These are phyloP conservation scores for Pantherophis guttatus DNA, from an alignment of 2,113 vertebrate genomes.

Conservation along the genomic window DNA sequence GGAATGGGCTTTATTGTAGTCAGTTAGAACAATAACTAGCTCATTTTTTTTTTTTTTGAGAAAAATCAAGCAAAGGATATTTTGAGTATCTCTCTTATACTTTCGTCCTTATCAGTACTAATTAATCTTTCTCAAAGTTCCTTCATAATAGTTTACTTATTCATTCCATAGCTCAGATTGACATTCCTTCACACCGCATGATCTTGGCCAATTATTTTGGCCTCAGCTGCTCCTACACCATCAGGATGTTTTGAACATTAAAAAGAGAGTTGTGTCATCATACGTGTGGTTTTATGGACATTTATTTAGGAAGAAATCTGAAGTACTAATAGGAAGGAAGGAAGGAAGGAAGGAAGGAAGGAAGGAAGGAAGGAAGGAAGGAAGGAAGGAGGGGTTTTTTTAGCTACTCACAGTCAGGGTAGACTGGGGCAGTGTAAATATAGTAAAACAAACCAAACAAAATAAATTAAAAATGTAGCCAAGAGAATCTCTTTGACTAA, in stretches of 20 bases:
- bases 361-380: background rate
- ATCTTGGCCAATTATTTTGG: background rate
- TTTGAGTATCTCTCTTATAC: background rate
- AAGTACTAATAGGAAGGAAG: background rate
- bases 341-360: background rate
- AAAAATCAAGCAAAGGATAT: background rate
- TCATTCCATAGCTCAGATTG: background rate
- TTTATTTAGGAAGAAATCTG: background rate
- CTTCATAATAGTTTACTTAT: background rate
- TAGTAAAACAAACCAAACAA: background rate
- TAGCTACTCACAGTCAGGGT: background rate
- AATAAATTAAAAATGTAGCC: background rate
- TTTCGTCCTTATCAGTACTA: background rate
- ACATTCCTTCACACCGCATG: background rate
- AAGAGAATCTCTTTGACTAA: background rate
- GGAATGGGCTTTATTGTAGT: background rate
- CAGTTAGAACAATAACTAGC: background rate
- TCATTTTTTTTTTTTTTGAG: background rate
- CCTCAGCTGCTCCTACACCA: background rate
- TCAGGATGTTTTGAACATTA: background rate
- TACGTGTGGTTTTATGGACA: background rate
- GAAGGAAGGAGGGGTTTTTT: background rate
- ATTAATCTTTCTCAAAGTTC: background rate
- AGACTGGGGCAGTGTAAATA: background rate
- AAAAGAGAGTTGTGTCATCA: background rate